phyloP scores from a whole-genome alignment of 2,113 vertebrate species.

The Triplophysa tibetana region DNA sequence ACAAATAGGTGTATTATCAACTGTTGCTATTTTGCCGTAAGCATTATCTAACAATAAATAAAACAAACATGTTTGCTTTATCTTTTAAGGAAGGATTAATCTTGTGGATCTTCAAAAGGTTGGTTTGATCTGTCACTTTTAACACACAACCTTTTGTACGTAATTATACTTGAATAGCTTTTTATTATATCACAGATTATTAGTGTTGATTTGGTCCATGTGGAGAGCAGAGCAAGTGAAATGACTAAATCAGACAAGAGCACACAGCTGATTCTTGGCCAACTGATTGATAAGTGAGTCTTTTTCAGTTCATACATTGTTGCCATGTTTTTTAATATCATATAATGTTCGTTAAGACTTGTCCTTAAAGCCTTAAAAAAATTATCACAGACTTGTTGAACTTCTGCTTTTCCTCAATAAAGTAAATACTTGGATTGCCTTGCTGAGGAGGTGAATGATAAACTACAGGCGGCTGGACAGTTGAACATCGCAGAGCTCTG shows the following conservation, averaged over 20 bases:
- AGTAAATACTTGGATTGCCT: constrained; percentile 86
- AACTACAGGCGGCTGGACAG: constrained; percentile 91
- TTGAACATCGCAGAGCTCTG: constrained; percentile 90
- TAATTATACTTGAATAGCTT: not conserved
- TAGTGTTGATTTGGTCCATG: constrained; percentile 92
- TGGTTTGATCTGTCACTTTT: constrained; percentile 53
- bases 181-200: constrained; percentile 74
- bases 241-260: constrained; percentile 84
- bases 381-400: not conserved
- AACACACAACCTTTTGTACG: not conserved
- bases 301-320: too few species aligned
- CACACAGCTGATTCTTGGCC: constrained; percentile 87
- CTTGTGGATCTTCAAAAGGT: constrained; percentile 97
- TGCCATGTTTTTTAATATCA: not conserved
- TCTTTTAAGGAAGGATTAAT: constrained; percentile 88
- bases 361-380: not conserved
- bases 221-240: constrained; percentile 87
- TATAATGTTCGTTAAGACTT: not conserved
- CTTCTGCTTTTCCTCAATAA: not conserved
- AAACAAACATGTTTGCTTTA: constrained; percentile 21
- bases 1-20: not conserved
- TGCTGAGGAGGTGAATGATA: constrained; percentile 96
- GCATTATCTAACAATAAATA: too few species aligned
- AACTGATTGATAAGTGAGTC: constrained; percentile 93
- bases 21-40: not conserved